Evolutionary conservation across 2,797 vertebrate genomes (phyloP).

Genomic region (Orestias chungarensis): DNA sequence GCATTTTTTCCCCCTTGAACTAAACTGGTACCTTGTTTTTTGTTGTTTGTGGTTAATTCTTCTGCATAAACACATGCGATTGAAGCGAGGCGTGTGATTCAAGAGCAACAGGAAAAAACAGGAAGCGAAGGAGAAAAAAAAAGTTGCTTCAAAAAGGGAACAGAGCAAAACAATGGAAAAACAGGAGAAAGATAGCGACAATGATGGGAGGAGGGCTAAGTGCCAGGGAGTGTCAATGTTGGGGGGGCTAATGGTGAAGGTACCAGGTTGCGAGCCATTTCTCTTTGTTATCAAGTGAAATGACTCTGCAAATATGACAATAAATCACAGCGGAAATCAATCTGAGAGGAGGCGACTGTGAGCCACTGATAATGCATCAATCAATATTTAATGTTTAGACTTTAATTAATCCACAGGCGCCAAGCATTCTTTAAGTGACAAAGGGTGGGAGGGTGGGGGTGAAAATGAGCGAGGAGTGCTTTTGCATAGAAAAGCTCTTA

Average conservation of each 20-base stretch:
- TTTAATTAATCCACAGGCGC: slow-evolving; percentile 99
- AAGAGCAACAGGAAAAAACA: slow-evolving; percentile 38
- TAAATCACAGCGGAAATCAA: slow-evolving; percentile 99
- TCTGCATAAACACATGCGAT: slow-evolving; percentile 52
- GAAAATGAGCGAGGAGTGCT: slow-evolving; percentile 81
- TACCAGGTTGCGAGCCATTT: slow-evolving; percentile 86
- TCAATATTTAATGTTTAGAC: slow-evolving; percentile 99
- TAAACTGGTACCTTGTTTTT: not conserved
- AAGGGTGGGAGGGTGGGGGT: slow-evolving; percentile 74
- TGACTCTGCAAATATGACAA: slow-evolving; percentile 99
- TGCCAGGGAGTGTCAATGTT: slow-evolving; percentile 65
- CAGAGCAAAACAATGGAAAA: slow-evolving; percentile 59
- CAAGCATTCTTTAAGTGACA: slow-evolving; percentile 99
- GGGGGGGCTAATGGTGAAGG: slow-evolving; percentile 74
- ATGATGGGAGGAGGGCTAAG: slow-evolving; percentile 53
- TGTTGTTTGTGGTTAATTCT: slow-evolving; percentile 9
- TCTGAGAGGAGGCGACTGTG: slow-evolving; percentile 96
- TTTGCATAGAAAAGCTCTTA: slow-evolving; percentile 94
- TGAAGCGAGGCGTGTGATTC: slow-evolving; percentile 48
- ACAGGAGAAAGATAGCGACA: slow-evolving; percentile 51
- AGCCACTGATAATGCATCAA: slow-evolving; percentile 99
- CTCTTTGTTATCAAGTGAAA: slow-evolving; percentile 99
- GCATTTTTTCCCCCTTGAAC: not conserved
- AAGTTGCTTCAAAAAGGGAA: slow-evolving; percentile 49
- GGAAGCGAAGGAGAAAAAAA: slow-evolving; percentile 58